Evolutionary conservation across 2,797 vertebrate species (phyloP).

Genomic region (Menidia menidia): DNA sequence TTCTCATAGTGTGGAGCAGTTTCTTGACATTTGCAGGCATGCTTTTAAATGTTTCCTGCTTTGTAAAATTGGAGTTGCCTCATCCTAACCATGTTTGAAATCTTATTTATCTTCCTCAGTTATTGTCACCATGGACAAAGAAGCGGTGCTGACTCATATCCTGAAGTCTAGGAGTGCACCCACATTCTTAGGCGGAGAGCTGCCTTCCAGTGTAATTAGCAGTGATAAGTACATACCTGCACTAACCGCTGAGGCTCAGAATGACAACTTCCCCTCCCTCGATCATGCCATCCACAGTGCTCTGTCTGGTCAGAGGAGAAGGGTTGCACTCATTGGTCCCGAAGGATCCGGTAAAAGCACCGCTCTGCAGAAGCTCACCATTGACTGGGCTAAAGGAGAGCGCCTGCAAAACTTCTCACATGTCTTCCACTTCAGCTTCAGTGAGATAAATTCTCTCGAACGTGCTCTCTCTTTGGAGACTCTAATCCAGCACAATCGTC

Average conservation of each 20-base stretch:
- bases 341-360: conserved; percentile 83
- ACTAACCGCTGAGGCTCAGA: conserved; percentile 3
- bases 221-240: conserved; percentile 59
- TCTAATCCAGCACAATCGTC: conserved; percentile 55
- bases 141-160: conserved; percentile 34
- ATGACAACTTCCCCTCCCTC: conserved; percentile 1
- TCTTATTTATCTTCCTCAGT: conserved; percentile 22
- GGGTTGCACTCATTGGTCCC: conserved; percentile 70
- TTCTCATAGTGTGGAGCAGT: not conserved
- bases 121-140: conserved; percentile 64
- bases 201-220: conserved; percentile 57
- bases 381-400: conserved; percentile 73
- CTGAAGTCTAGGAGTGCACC: conserved; percentile 37
- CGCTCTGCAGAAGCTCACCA: conserved; percentile 74
- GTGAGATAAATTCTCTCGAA: conserved; percentile 48
- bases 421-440: conserved; percentile 73
- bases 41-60: not conserved
- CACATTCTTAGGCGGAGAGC: conserved; percentile 70
- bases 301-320: conserved; percentile 35
- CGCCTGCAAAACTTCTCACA: conserved; percentile 70
- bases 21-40: not conserved
- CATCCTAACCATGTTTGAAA: not conserved
- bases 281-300: conserved; percentile 54
- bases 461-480: conserved; percentile 62
- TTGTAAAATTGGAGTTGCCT: not conserved